Conservation (phyloP, 2,888 invertebrate species). For the Leptinotarsa tumamoca region DNA sequence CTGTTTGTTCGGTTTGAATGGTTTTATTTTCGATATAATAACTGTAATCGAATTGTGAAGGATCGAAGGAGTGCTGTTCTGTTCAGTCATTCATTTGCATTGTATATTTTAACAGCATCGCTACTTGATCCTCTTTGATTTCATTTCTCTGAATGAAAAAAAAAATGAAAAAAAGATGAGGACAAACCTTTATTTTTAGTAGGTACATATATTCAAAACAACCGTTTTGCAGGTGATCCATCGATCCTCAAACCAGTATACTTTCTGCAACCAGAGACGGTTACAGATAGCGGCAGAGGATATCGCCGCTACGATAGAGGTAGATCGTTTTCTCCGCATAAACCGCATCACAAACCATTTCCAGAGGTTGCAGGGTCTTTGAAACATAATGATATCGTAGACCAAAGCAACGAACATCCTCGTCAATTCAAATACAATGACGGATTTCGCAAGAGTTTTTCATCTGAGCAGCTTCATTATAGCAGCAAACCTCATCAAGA, state of each 20-base stretch:
- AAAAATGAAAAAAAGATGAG: too few relatives aligned
- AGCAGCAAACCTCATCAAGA: slow-evolving; percentile 45
- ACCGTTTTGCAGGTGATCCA: slow-evolving; percentile 36
- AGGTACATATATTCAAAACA: too few relatives aligned
- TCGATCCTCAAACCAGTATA: slow-evolving; percentile 61
- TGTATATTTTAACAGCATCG: too few relatives aligned
- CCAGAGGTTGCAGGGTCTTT: slow-evolving; percentile 26
- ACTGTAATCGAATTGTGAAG: too few relatives aligned
- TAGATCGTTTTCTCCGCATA: slow-evolving; percentile 63
- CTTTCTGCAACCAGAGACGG: slow-evolving; percentile 57
- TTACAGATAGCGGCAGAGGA: slow-evolving; percentile 44
- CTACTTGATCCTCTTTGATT: too few relatives aligned
- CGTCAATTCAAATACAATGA: slow-evolving; percentile 40
- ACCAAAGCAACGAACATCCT: slow-evolving; percentile 20
- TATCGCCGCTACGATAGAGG: slow-evolving; percentile 56
- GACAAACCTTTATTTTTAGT: too few relatives aligned
- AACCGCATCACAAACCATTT: slow-evolving; percentile 41
- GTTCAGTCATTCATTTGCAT: too few relatives aligned
- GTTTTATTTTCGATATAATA: too few relatives aligned
- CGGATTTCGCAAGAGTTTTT: slow-evolving; percentile 62
- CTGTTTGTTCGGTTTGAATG: too few relatives aligned
- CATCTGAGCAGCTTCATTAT: slow-evolving; percentile 60
- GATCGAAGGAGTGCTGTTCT: too few relatives aligned
- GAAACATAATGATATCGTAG: background rate
- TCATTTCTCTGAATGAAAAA: too few relatives aligned